Evolutionary conservation across 2,113 vertebrate genomes (phyloP).

Genomic region (Stigmatopora nigra): DNA sequence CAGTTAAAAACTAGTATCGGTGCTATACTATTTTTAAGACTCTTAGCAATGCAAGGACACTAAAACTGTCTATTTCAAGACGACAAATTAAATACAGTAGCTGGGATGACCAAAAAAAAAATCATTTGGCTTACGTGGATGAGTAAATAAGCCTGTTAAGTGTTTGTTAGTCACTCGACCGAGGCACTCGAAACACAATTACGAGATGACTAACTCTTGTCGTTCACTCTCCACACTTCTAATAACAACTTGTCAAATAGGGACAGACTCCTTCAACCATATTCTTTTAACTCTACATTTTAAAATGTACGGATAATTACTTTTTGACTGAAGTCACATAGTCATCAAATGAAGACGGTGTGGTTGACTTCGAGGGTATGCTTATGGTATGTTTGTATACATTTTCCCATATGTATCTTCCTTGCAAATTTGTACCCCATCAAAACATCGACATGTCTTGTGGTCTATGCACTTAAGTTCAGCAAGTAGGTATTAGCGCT

Average conservation of each 20-base stretch:
- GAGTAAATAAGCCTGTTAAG: slow-evolving; percentile 38
- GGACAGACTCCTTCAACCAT: background rate
- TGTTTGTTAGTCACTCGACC: slow-evolving; percentile 52
- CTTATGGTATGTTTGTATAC: slow-evolving; percentile 27
- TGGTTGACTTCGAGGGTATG: background rate
- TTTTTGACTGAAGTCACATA: background rate
- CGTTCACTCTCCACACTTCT: slow-evolving; percentile 14
- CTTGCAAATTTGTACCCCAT: slow-evolving; percentile 25
- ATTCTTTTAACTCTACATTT: background rate
- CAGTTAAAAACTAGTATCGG: too few relatives aligned
- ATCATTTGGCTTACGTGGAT: slow-evolving; percentile 21
- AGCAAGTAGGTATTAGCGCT: slow-evolving; percentile 41
- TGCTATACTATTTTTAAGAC: background rate
- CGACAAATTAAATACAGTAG: background rate
- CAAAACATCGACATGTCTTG: slow-evolving; percentile 29
- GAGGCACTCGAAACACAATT: slow-evolving; percentile 29
- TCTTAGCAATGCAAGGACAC: background rate
- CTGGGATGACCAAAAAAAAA: background rate
- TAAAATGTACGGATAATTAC: background rate
- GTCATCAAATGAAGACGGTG: background rate
- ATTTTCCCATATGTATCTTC: slow-evolving; percentile 23
- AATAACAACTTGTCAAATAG: background rate
- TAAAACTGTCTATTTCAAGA: background rate
- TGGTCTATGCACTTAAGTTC: slow-evolving; percentile 25
- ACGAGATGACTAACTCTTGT: slow-evolving; percentile 43